Evolutionary conservation across 2,888 invertebrate species (phyloP).

Genomic region (Allolobophora icterica): DNA sequence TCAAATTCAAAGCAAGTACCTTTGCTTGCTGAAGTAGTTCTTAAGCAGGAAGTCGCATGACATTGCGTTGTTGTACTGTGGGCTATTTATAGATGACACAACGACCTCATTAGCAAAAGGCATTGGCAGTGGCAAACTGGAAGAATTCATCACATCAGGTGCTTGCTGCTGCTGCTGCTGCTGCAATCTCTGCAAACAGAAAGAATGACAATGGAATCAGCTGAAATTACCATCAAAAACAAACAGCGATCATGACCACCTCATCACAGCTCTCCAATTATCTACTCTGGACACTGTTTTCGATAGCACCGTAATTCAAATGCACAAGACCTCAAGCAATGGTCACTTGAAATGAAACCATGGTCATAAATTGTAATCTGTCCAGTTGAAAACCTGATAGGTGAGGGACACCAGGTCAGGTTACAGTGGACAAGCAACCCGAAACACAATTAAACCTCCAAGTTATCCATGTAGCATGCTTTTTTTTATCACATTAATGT

Average conservation of each 20-base stretch:
- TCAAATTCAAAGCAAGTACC: background rate
- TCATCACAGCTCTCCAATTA: background rate
- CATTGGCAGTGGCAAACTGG: background rate
- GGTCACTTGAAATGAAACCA: background rate
- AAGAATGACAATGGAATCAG: background rate
- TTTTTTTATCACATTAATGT: background rate
- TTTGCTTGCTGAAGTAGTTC: slow-evolving; percentile 14
- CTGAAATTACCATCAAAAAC: no score
- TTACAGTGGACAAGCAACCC: background rate
- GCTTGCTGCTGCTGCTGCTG: background rate
- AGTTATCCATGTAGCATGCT: background rate
- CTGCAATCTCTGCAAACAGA: slow-evolving; percentile 1
- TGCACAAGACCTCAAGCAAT: background rate
- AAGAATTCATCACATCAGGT: background rate
- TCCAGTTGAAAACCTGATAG: background rate
- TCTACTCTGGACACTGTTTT: background rate
- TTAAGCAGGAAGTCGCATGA: slow-evolving; percentile 22
- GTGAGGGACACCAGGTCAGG: background rate
- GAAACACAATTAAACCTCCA: background rate
- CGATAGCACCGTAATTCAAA: background rate
- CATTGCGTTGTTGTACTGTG: slow-evolving; percentile 26
- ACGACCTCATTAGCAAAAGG: slow-evolving; percentile 35
- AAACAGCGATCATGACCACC: background rate
- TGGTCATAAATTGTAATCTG: background rate
- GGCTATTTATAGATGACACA: slow-evolving; percentile 32